phyloP scores from a whole-genome alignment of 2,888 invertebrate species.

The Malthinus seriepunctatus region DNA sequence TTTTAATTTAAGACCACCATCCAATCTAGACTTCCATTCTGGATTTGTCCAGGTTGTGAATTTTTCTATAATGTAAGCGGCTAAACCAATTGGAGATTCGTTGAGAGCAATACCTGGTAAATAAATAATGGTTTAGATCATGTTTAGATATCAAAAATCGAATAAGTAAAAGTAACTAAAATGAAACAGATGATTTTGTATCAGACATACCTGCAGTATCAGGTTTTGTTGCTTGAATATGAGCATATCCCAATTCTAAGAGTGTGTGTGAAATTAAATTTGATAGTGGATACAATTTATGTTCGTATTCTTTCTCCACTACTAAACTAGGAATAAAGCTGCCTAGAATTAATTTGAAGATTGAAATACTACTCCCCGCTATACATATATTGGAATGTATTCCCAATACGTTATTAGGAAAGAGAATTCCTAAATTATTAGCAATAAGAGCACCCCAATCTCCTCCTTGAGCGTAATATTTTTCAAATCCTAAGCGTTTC shows the following conservation, averaged over 20 bases:
- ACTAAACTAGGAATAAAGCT: conserved; percentile 35
- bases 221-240: conserved; percentile 86
- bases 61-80: conserved; percentile 86
- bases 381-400: conserved; percentile 51
- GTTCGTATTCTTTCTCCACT: conserved; percentile 57
- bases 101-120: conserved; percentile 64
- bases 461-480: conserved; percentile 75
- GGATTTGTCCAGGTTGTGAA: conserved; percentile 73
- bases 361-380: conserved; percentile 24
- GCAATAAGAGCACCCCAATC: conserved; percentile 78
- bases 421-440: conserved; percentile 63
- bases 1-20: conserved; percentile 67
- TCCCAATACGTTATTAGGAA: conserved; percentile 61
- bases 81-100: conserved; percentile 79
- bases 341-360: conserved; percentile 26
- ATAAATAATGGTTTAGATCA: too few species aligned
- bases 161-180: conserved; percentile 32
- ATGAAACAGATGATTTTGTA: neutral
- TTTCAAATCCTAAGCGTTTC: conserved; percentile 65
- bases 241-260: conserved; percentile 67
- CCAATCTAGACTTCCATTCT: conserved; percentile 52
- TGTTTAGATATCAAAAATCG: too few species aligned
- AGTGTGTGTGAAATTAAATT: conserved; percentile 53
- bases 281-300: conserved; percentile 58
- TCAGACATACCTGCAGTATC: conserved; percentile 74